Conservation (phyloP, 23 tunicate genomes). For the Styela plicata region DNA sequence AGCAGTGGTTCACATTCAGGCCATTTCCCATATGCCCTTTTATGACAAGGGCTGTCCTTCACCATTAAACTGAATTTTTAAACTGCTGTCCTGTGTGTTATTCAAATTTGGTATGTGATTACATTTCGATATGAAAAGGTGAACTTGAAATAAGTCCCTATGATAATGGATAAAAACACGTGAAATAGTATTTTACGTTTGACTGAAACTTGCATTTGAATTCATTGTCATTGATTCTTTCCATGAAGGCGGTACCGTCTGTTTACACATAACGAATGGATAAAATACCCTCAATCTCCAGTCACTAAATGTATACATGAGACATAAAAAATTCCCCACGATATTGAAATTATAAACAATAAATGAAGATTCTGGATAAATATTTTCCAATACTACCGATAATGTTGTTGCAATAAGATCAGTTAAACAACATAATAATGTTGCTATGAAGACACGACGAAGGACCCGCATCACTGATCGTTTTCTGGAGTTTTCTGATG, state of each 20-base stretch:
- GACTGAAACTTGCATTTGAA: not conserved
- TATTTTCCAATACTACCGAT: conserved; percentile 14
- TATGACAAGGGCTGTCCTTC: too few species aligned
- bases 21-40: too few species aligned
- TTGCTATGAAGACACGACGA: not conserved
- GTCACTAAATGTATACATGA: conserved; percentile 17
- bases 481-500: not conserved
- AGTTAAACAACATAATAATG: conserved; percentile 13
- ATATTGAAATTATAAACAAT: conserved; percentile 9
- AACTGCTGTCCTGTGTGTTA: too few species aligned
- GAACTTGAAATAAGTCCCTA: too few species aligned
- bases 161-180: too few species aligned
- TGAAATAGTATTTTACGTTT: too few species aligned
- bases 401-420: not conserved
- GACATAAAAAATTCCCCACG: conserved; percentile 4
- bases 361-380: conserved; percentile 13
- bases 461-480: conserved; percentile 1
- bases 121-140: too few species aligned
- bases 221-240: not conserved
- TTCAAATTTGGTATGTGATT: too few species aligned
- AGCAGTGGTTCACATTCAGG: too few species aligned
- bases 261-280: not conserved
- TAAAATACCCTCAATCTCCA: conserved; percentile 8
- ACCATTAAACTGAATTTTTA: too few species aligned
- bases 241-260: conserved; percentile 8